These are phyloP conservation scores for Hippocampus barbouri DNA, from an alignment of 2,113 vertebrate species.

Conservation along the genomic window DNA sequence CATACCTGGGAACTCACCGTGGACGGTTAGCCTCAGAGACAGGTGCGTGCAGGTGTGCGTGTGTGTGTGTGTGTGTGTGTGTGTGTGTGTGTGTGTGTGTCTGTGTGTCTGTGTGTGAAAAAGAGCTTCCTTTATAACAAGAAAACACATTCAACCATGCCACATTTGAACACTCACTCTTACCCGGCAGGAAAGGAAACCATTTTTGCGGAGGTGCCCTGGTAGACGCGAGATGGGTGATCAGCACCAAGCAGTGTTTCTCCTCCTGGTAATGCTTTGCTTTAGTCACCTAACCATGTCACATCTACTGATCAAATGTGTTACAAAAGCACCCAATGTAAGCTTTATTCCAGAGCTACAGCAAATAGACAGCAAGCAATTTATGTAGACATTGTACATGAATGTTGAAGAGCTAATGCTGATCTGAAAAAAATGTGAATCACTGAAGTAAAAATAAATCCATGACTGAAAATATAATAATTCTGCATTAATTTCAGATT, in stretches of 20 bases:
- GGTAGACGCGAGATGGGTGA: conserved; percentile 90
- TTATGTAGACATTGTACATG: too few species aligned
- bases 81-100: conserved; percentile 30
- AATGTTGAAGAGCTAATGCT: too few species aligned
- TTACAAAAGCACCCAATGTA: not conserved
- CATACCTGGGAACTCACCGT: conserved; percentile 87
- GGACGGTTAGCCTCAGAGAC: conserved; percentile 94
- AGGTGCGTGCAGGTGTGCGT: conserved; percentile 67
- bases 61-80: not conserved
- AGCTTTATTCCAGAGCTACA: not conserved
- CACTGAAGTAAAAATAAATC: too few species aligned
- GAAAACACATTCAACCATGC: not conserved
- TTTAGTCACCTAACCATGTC: not conserved
- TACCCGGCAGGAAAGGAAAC: conserved; percentile 76
- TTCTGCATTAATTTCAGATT: too few species aligned
- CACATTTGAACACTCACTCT: conserved; percentile 28
- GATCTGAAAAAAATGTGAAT: too few species aligned
- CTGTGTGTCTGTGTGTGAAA: conserved; percentile 58
- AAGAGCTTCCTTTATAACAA: not conserved
- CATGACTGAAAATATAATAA: too few species aligned
- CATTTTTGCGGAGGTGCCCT: conserved; percentile 95
- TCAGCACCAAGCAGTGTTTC: conserved; percentile 94
- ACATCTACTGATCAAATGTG: not conserved
- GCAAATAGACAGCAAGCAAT: too few species aligned
- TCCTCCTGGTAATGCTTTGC: conserved; percentile 80